Evolutionary conservation across 37 sponge, comb jelly and placozoan species (phyloP).

Genomic region (Ephydatia muelleri): DNA sequence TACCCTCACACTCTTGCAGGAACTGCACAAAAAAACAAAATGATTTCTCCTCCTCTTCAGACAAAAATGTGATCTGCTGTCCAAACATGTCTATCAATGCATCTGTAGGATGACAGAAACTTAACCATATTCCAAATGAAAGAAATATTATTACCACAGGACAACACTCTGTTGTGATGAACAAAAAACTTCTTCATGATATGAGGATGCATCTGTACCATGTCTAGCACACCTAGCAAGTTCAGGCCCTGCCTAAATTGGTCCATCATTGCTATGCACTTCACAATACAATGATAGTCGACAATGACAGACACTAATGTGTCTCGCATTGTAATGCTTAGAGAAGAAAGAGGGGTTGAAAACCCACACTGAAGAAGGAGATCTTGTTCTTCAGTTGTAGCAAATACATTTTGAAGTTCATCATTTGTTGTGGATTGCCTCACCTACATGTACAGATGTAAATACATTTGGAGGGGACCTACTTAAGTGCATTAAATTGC

Average conservation of each 20-base stretch:
- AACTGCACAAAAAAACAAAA: no score
- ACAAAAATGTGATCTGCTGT: background rate
- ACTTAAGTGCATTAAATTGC: background rate
- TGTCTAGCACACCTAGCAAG: conserved; percentile 3
- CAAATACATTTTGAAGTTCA: conserved; percentile 1
- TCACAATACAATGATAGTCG: background rate
- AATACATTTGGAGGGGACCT: conserved; percentile 1
- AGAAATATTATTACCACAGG: conserved; percentile 1
- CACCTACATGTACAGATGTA: background rate
- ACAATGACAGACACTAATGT: background rate
- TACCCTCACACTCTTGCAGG: no score
- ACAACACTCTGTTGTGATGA: background rate
- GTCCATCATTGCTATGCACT: conserved; percentile 11
- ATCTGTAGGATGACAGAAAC: no score
- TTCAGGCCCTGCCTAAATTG: conserved; percentile 32
- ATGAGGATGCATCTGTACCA: conserved; percentile 10
- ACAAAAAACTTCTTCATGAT: conserved; percentile 33
- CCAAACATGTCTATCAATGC: background rate
- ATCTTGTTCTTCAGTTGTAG: conserved; percentile 1
- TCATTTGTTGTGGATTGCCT: background rate
- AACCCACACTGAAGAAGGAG: background rate
- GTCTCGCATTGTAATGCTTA: conserved; percentile 1
- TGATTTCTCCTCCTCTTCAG: no score
- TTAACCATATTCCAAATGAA: no score
- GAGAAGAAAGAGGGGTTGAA: background rate